Evolutionary conservation across 1,140 invertebrate genomes (phyloP), one percentile per base, ranked within the genome.

Genomic region (Druon quercuslanigerum): DNA sequence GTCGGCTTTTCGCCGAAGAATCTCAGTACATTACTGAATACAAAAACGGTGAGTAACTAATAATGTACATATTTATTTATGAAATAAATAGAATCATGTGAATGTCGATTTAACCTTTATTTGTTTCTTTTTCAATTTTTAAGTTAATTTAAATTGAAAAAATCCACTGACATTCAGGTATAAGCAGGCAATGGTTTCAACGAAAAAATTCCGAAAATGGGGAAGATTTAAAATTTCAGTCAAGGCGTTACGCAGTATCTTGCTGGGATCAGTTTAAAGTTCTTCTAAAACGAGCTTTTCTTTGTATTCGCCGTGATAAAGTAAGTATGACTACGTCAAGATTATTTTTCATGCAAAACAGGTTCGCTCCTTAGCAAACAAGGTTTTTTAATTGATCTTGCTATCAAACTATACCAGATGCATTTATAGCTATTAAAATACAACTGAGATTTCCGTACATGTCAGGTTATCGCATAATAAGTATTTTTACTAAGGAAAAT

Each of bases 301-400:
- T 94, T 71, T 94, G 93, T 70, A 94, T 93, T 12, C 90, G 92
- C 56, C 90, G 94, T 79, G 94, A 95, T 87, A 91, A 92, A 74
- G 94, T 95, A 87, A 86, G 87, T 80, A 77, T 78, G 74, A 90
- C 89, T 72, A 51, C 51, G n/a, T 9, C 19, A 14, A 70, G 9
- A 11, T 70, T 33, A 11, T 20, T 33, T 70, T 70, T 25, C 6
- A 17, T 54, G 17, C 40, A 46, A 46, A 46, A 11, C 1, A 46
- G 40, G 6, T 46, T 46, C 40, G 40, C 52, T 74, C 70, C 1
- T 79, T 52, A 14, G 11, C 1, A 2, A 6, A 7, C 0, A 46
- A 8, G 5, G 40, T 9, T 46, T 33, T 33, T 33, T 33, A 33
- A 33, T 3, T 33, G 25, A 33, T 4, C 25, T 33, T 33, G 25